phyloP scores from a whole-genome alignment of 1,140 invertebrate genomes.

The Scaptomyza montana region DNA sequence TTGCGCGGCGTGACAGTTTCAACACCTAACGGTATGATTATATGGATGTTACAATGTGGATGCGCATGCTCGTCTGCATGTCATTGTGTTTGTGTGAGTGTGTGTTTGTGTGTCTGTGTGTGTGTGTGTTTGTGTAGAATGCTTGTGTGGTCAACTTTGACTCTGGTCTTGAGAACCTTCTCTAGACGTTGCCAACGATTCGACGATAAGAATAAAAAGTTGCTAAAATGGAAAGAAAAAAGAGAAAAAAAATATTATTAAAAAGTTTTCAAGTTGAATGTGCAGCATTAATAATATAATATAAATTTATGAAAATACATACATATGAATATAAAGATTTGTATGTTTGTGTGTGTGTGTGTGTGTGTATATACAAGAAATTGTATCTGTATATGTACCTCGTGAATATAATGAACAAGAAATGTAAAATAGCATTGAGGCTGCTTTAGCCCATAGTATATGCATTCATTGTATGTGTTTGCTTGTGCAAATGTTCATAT shows the following conservation, averaged over 20 bases:
- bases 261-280: slow-evolving; percentile 24
- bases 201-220: slow-evolving; percentile 25
- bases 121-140: background rate
- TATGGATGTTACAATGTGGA: slow-evolving; percentile 5
- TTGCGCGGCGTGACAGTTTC: slow-evolving; percentile 12
- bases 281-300: slow-evolving; percentile 31
- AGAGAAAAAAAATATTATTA: slow-evolving; percentile 19
- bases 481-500: background rate
- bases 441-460: background rate
- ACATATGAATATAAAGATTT: slow-evolving; percentile 5
- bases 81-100: slow-evolving; percentile 9
- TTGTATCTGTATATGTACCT: background rate
- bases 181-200: slow-evolving; percentile 19
- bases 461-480: background rate
- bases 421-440: slow-evolving; percentile 19
- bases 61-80: slow-evolving; percentile 9
- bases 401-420: slow-evolving; percentile 8
- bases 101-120: background rate
- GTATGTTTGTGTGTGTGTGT: background rate
- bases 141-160: slow-evolving; percentile 33
- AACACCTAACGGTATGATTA: slow-evolving; percentile 28
- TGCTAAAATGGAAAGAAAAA: slow-evolving; percentile 1
- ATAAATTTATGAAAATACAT: slow-evolving; percentile 8
- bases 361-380: background rate
- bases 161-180: slow-evolving; percentile 34